Evolutionary conservation across 2,113 vertebrate genomes (phyloP).

Genomic region (Marcusenius ussheri): DNA sequence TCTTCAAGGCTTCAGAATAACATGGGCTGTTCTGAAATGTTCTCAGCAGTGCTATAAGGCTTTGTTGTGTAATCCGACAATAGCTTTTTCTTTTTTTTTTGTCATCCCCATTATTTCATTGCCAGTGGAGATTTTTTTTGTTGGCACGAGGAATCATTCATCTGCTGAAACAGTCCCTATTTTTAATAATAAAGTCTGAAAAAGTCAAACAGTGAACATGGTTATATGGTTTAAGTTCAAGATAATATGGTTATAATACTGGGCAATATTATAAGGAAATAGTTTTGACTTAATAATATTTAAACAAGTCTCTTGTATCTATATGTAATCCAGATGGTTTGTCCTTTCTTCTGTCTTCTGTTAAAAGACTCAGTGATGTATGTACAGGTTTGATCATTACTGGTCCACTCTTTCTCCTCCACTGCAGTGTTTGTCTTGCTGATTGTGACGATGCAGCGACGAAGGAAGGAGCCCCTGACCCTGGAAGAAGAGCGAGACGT

Average conservation of each 20-base stretch:
- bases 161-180: neutral
- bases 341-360: neutral
- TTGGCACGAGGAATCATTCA: neutral
- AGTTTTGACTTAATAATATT: neutral
- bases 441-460: slow-evolving; percentile 79
- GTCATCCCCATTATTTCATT: neutral
- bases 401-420: neutral
- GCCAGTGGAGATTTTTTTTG: neutral
- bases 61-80: neutral
- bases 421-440: slow-evolving; percentile 80
- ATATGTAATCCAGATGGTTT: neutral
- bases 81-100: neutral
- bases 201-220: neutral
- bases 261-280: neutral
- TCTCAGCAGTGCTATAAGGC: neutral
- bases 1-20: neutral
- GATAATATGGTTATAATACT: neutral
- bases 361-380: neutral
- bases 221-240: neutral
- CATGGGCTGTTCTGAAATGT: neutral
- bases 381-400: neutral
- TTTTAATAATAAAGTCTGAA: neutral
- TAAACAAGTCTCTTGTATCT: neutral
- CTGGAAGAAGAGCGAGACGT: slow-evolving; percentile 89
- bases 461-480: slow-evolving; percentile 86